phyloP scores from a whole-genome alignment of 2,797 vertebrate species.

The Threskiornis aethiopicus region DNA sequence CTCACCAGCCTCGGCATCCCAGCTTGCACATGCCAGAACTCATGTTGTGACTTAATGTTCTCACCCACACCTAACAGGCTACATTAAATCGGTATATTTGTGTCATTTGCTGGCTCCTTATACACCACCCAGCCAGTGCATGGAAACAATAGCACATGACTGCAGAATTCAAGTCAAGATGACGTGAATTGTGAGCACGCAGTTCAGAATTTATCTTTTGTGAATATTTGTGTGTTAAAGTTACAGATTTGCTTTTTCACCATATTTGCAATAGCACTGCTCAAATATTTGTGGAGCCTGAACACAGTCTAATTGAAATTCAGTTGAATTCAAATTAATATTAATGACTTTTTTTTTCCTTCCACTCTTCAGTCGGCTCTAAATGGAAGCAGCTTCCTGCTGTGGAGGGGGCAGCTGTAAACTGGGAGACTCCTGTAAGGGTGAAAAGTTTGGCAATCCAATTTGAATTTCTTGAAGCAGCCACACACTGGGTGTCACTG shows the following conservation, averaged over 20 bases:
- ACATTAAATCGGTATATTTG: not conserved
- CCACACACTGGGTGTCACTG: not conserved
- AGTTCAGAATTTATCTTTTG: conserved; percentile 8
- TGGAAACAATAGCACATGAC: not conserved
- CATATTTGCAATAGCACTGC: conserved; percentile 28
- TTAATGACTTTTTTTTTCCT: conserved; percentile 18
- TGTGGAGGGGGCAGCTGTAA: conserved; percentile 39
- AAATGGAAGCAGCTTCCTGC: conserved; percentile 35
- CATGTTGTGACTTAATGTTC: accelerated
- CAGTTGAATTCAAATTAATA: conserved; percentile 51
- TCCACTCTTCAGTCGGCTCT: not conserved
- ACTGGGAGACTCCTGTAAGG: conserved; percentile 18
- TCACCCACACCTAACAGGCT: not conserved
- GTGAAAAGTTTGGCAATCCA: conserved; percentile 25
- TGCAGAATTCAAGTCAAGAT: not conserved
- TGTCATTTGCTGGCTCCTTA: not conserved
- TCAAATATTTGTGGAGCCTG: conserved; percentile 66
- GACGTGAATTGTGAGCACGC: accelerated
- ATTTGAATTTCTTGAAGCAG: not conserved
- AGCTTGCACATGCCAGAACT: not conserved
- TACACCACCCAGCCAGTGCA: not conserved
- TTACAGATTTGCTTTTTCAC: conserved; percentile 40
- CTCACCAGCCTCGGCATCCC: not conserved
- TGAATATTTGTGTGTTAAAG: conserved; percentile 45
- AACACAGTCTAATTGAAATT: conserved; percentile 55